Base-by-base conservation (phyloP, 2,888 invertebrate genomes). In the Cacoxenus indagator region DNA sequence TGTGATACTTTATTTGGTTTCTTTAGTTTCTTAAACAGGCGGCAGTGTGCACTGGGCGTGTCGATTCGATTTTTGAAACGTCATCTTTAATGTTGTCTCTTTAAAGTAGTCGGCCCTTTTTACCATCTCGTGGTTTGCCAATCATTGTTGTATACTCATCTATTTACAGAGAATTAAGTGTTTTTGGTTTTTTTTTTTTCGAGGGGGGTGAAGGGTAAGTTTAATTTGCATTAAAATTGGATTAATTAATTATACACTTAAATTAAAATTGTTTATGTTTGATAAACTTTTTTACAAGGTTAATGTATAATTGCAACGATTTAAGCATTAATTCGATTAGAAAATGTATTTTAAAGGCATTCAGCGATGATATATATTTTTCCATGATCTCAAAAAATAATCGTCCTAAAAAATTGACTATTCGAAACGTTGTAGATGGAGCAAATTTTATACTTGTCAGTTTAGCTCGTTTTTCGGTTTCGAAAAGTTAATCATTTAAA, bases 91-190 rank as follows among this genome's bases (percentile, higher is more conserved):
- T 64, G 69, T 24, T 67, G 67, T 27, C n/a, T 64, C 62, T 68
- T 86, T 86, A 88, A 80, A 88, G 88, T 78, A 88, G 85, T 78
- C 88, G 85, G 77, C 87, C 87, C 87, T 87, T 88, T 86, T 88
- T 88, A 75, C 88, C 87, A 77, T 88, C 86, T 69, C 87, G 84
- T 75, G 87, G 83, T 84, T 88, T 88, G 84, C 88, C 88, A 86
- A 88, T 87, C 87, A 88, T 87, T 75, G 88, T 85, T 75, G 87
- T 87, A 82, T 87, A 88, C 79, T 88, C 88, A 87, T 88, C 88
- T 88, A 86, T 85, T 85, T 85, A 84, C 77, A 82, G 74, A 77
- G 77, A 71, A 83, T n/a, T 51, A 51, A 22, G 22, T 51, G 19
- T 71, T 64, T 62, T 70, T 59, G 37, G 62, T 64, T 72, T 75